phyloP scores from a whole-genome alignment of 2,888 invertebrate species.

The Melinaea marsaeus region DNA sequence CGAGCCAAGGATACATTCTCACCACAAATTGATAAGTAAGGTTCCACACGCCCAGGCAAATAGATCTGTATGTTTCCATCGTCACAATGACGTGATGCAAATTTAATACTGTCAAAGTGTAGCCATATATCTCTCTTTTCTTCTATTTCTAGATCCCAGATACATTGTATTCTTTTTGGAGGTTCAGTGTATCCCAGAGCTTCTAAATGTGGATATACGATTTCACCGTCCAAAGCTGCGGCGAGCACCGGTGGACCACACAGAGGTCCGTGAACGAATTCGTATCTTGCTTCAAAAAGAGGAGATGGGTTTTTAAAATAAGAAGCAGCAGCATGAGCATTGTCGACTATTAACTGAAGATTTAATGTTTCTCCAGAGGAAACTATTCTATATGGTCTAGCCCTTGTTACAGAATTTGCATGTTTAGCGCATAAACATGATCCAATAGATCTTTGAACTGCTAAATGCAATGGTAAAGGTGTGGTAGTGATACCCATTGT shows the following conservation, averaged over 20 bases:
- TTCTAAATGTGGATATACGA: slow-evolving; percentile 91
- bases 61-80: slow-evolving; percentile 92
- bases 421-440: slow-evolving; percentile 85
- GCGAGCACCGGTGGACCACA: slow-evolving; percentile 90
- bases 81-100: slow-evolving; percentile 90
- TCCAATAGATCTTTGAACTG: slow-evolving; percentile 82
- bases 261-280: slow-evolving; percentile 92
- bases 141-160: slow-evolving; percentile 90
- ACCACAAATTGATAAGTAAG: slow-evolving; percentile 89
- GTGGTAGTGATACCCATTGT: slow-evolving; percentile 61
- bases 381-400: slow-evolving; percentile 81
- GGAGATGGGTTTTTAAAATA: slow-evolving; percentile 92
- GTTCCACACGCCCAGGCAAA: slow-evolving; percentile 83
- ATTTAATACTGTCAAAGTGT: slow-evolving; percentile 91
- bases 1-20: slow-evolving; percentile 90
- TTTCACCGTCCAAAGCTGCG: slow-evolving; percentile 89
- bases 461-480: slow-evolving; percentile 78
- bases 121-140: slow-evolving; percentile 91
- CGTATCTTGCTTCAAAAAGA: slow-evolving; percentile 90
- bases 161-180: slow-evolving; percentile 84
- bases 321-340: slow-evolving; percentile 89
- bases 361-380: slow-evolving; percentile 89
- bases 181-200: slow-evolving; percentile 84
- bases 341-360: slow-evolving; percentile 89
- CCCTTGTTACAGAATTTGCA: slow-evolving; percentile 77